A percentile compares a stretch with the other conserved stretches of the same genome.
These are phyloP conservation scores for Glyptemys insculpta DNA, from an alignment of 2,797 vertebrate genomes.

Conservation along the genomic window DNA sequence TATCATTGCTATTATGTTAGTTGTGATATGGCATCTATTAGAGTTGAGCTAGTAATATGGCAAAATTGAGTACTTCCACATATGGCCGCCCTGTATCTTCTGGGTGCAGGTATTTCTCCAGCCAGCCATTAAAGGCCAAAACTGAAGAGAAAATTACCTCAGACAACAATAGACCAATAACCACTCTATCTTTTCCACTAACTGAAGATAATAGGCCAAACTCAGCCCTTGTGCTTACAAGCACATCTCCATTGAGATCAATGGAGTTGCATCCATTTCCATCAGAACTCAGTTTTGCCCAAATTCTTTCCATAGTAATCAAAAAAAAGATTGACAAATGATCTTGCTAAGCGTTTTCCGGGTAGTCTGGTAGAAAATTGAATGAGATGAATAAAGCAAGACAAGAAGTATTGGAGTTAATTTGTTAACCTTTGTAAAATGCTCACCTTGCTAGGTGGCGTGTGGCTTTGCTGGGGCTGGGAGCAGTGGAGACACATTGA, in stretches of 20 bases:
- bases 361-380: neutral
- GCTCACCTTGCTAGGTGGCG: neutral
- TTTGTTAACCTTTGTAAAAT: constrained; percentile 15
- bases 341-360: neutral
- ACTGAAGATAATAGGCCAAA: neutral
- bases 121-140: neutral
- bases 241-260: neutral
- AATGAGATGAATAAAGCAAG: neutral
- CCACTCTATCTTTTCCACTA: neutral
- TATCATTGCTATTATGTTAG: constrained; percentile 53
- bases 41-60: constrained; percentile 30
- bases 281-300: neutral
- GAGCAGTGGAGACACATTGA: neutral
- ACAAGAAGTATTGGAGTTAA: neutral
- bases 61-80: constrained; percentile 15
- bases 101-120: constrained; percentile 29
- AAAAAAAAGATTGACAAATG: neutral
- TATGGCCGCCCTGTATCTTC: constrained; percentile 20
- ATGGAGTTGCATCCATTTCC: neutral
- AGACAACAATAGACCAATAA: neutral
- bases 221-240: neutral
- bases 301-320: neutral
- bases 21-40: constrained; percentile 52
- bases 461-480: neutral
- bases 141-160: constrained; percentile 13